Evolutionary conservation across 2,797 vertebrate species (phyloP), one percentile per base, ranked within the genome.

Genomic region (Mormyrops boulengeri): DNA sequence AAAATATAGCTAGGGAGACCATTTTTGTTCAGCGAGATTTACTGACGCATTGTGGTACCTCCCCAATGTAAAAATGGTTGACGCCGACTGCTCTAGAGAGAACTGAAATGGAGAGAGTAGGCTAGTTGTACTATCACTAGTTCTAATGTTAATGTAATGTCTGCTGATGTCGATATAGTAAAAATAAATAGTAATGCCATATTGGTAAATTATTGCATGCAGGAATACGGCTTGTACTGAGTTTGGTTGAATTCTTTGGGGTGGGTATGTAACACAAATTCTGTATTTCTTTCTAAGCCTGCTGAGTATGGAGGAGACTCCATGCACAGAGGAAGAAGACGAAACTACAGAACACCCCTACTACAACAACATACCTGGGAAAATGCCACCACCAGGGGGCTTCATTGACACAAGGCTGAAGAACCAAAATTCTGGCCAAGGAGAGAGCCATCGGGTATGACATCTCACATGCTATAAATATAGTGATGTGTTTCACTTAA

Each of bases 331-430:
- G 92, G 98, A 99, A 91, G 98, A 98, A 22, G 97, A 96, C 0
- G 96, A 97, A 5, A 88, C 94, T 19, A 90, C 94, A 0, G 98
- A 98, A 34, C 97, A 97, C 91, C 97, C 97, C 0, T 99, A 99
- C 93, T 99, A 99, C 91, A 99, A 99, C 95, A 98, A 96, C 92
- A 95, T 98, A 92, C 97, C 98, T 0, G 97, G 97, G 88, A 99
- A 99, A 96, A 96, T 97, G 92, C 97, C 97, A 0, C 97, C 97
- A 0, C 94, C 96, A 0, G 98, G 98, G 0, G 97, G 97, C 9
- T 97, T 98, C 91, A 95, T 97, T 1, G 97, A 99, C 91, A 93
- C 95, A 49, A 95, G 97, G 87, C 94, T 97, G 92, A 96, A 95
- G 93, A 94, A 92, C 94, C 97, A 95, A 90, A 94, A 94, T 89